Evolutionary conservation across 2,888 invertebrate species (phyloP).

Genomic region (Elgonia sp.): DNA sequence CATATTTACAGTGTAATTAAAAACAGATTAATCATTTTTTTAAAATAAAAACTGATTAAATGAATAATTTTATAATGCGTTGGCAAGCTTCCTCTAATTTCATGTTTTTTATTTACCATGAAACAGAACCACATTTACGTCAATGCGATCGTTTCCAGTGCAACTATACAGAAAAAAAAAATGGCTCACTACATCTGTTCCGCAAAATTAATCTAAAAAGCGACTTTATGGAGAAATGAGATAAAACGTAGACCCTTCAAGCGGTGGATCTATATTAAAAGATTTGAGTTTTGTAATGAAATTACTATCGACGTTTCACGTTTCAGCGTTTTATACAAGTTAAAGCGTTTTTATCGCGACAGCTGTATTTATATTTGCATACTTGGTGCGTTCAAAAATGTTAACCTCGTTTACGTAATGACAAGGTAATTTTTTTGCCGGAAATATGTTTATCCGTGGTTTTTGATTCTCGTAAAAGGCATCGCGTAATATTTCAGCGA

Average conservation of each 20-base stretch:
- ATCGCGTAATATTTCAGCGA: not conserved
- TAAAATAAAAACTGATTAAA: no score
- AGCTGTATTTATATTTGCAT: not conserved
- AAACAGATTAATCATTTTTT: no score
- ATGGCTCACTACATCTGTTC: not conserved
- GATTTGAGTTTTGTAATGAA: not conserved
- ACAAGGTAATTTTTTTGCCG: not conserved
- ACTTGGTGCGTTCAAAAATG: not conserved
- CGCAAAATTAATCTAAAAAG: not conserved
- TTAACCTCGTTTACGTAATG: not conserved
- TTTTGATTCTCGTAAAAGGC: no score
- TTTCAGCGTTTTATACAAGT: no score
- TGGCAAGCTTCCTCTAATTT: no score
- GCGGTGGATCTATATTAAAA: conserved; percentile 1
- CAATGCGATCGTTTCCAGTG: not conserved
- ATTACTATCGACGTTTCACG: not conserved
- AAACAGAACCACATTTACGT: no score
- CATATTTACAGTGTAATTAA: no score
- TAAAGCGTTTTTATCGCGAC: not conserved
- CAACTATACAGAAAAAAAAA: not conserved
- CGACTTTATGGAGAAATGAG: not conserved
- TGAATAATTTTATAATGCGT: not conserved
- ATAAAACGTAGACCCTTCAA: not conserved
- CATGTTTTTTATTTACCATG: not conserved
- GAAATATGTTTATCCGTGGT: no score